Evolutionary conservation across 2,797 vertebrate genomes (phyloP), one percentile per base, ranked within the genome.

Genomic region (Echeneis naucrates): DNA sequence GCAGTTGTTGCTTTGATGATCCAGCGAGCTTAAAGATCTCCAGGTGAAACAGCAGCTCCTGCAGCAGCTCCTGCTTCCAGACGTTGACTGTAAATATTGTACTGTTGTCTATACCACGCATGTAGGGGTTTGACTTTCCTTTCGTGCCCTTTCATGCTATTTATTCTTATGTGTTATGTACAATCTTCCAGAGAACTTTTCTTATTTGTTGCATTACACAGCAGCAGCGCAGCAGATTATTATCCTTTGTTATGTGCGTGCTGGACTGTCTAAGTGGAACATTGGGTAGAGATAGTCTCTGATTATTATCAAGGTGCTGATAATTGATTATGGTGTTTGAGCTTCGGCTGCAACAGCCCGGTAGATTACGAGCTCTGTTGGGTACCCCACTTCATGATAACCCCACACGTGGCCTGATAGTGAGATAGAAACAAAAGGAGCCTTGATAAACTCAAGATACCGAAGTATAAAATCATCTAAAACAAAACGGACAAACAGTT

Each of bases 1-100:
- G 83, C 82, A 74, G 85, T 91, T 86, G 89, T 84, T 90, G 88
- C 89, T 90, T 90, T 92, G 88, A 93, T 87, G 86, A 84, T 91
- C 79, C 51, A 82, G 63, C n/a, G 32, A 84, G 84, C 79, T 88
- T 75, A 85, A 86, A 75, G 86, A 78, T 86, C 85, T 89, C 83
- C 82, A 79, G 87, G 82, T 89, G 78, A 88, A 91, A 89, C 40
- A n/a, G 44, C 78, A 78, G 37, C 78, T 69, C 63, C 70, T 48
- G 23, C 75, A n/a, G 44, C 78, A 78, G 37, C 78, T 69, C 63
- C 70, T 48, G 23, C 75, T 85, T 78, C 86, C 84, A 82, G 84
- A 86, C 75, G 74, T 86, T 88, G 89, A 89, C 87, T 87, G 90
- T 92, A 92, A 93, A 92, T 88, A 92, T 68, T 72, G 44, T 35